Conservation (phyloP, 92 coral and sea anemone genomes). For the Umimayanthus kanabou region DNA sequence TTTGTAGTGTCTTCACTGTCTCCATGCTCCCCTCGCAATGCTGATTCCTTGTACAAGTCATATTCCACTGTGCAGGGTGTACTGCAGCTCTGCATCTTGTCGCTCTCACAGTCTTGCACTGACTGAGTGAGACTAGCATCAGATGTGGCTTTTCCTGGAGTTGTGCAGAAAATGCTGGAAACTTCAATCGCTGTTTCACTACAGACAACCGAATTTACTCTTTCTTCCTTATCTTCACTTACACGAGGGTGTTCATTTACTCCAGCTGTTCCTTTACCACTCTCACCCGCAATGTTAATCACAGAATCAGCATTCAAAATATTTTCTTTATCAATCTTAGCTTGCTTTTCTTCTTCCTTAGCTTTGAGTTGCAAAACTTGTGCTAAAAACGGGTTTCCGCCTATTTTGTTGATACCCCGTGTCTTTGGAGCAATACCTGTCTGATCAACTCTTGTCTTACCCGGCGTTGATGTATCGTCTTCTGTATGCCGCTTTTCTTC, state of each 20-base stretch:
- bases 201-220: neutral
- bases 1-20: neutral
- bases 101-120: neutral
- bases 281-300: neutral
- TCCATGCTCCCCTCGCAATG: neutral
- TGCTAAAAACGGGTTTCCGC: constrained; percentile 12
- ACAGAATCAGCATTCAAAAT: neutral
- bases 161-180: neutral
- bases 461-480: neutral
- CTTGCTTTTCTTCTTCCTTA: constrained; percentile 22
- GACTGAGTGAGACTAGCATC: neutral
- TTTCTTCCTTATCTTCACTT: neutral
- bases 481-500: neutral
- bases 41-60: constrained; percentile 5
- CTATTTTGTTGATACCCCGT: neutral
- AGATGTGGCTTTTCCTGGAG: neutral
- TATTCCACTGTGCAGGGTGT: constrained; percentile 40
- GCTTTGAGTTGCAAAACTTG: constrained; percentile 9
- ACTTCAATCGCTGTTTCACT: neutral
- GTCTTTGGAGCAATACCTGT: constrained; percentile 3
- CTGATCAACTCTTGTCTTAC: neutral
- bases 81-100: neutral
- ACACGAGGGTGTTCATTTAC: neutral
- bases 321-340: neutral
- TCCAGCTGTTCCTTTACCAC: neutral